A percentile compares a stretch with the other conserved stretches of the same genome.
Evolutionary conservation across 1,140 invertebrate species (phyloP).

Genomic region (Patella vulgata): DNA sequence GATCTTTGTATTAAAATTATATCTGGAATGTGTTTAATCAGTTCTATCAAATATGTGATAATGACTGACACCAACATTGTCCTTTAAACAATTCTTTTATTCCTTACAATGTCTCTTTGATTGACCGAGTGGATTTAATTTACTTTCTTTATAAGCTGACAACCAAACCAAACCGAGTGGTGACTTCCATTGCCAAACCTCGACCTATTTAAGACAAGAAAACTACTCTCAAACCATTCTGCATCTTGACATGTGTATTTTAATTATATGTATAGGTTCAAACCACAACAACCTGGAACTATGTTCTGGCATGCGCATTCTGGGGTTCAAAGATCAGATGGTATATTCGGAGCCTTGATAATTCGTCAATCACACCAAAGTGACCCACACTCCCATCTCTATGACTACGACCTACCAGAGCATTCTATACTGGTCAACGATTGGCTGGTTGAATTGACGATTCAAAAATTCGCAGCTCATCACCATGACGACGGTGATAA

Average conservation of each 20-base stretch:
- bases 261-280: slow-evolving; percentile 58
- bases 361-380: slow-evolving; percentile 31
- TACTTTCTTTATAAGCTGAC: no score
- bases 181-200: no score
- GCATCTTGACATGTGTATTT: neutral
- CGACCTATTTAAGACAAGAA: neutral
- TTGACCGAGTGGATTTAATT: no score
- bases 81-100: no score
- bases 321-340: slow-evolving; percentile 84
- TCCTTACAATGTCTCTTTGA: no score
- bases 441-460: slow-evolving; percentile 37
- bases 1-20: no score
- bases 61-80: no score
- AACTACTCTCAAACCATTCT: neutral
- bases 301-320: slow-evolving; percentile 93
- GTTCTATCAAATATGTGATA: no score
- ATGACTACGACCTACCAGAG: slow-evolving; percentile 48
- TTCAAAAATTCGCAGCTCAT: slow-evolving; percentile 38
- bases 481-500: slow-evolving; percentile 37
- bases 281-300: slow-evolving; percentile 73
- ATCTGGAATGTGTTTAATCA: no score
- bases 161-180: no score
- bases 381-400: slow-evolving; percentile 40
- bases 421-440: slow-evolving; percentile 48
- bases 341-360: slow-evolving; percentile 67